Base-by-base conservation (phyloP, 2,888 invertebrate species). In the Chaetogeoica ovagalla region DNA sequence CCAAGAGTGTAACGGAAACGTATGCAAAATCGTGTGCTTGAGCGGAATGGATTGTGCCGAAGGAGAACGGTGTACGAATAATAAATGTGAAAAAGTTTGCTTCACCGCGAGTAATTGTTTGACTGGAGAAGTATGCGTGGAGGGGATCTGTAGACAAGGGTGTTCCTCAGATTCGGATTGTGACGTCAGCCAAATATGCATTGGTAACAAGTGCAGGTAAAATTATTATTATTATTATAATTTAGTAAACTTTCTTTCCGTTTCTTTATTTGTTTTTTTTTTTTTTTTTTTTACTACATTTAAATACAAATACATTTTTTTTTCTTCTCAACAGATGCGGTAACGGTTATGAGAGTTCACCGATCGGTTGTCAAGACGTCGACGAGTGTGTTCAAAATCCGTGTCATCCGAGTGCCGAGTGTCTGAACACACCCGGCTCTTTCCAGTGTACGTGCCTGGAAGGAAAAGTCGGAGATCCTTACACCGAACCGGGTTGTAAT, bases 31-130 rank as follows among this genome's bases (percentile, higher is more conserved):
- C 59, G 91, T 93, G 7, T 96, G 96, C 85, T 88, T 89, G 83
- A 91, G 91, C 82, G 91, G 91, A 82, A 88, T 89, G 0, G 88
- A 90, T 37, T 96, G 95, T 85, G 95, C 95, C 0, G 90, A 92
- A 63, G 95, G 95, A 19, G 96, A 96, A 87, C 90, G 92, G 82
- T 96, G 96, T 85, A 90, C 89, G 82, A 91, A 92, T 84, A 91
- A 90, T 83, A 89, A 92, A 83, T 96, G 95, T 84, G 90, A 91
- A 30, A 95, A 95, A 88, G 91, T 95, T 57, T 96, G 96, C 85
- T 95, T 94, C 85, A 91, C 93, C 15, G 95, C 95, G 85, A 94
- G 93, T 85, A 96, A 96, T 85, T 96, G 96, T 84, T 88, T 95
- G 84, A 92, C 94, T 3, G 96, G 96, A 71, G 96, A 96, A 88